A percentile compares a stretch with the other conserved stretches of the same genome.
These are phyloP conservation scores for Sycophila texana DNA, from an alignment of 2,888 invertebrate genomes.

Conservation along the genomic window DNA sequence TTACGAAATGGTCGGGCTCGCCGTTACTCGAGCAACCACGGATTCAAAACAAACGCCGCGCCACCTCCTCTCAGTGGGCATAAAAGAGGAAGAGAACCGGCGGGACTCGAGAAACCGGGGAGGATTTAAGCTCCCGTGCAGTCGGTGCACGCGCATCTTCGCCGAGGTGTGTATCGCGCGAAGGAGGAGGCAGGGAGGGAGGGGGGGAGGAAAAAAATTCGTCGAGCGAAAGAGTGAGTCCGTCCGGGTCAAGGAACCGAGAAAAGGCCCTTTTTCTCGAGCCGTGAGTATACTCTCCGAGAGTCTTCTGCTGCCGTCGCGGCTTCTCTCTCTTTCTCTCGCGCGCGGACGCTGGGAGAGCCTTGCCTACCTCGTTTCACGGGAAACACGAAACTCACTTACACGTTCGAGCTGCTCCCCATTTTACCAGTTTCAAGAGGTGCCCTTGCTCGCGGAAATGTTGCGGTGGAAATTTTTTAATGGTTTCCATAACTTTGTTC, in stretches of 20 bases:
- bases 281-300: background rate
- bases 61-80: background rate
- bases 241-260: constrained; percentile 49
- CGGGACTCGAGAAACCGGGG: too few relatives aligned
- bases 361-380: background rate
- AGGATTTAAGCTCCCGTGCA: too few relatives aligned
- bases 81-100: background rate
- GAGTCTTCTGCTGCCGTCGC: background rate
- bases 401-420: background rate
- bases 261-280: constrained; percentile 29
- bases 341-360: too few relatives aligned
- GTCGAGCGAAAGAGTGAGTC: background rate
- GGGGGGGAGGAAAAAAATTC: constrained; percentile 17
- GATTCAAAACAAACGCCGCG: constrained; percentile 51
- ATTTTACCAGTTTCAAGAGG: too few relatives aligned
- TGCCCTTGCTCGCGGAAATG: too few relatives aligned
- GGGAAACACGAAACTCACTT: constrained; percentile 7
- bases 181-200: background rate
- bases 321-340: constrained; percentile 1
- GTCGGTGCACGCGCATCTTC: too few relatives aligned
- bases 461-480: too few relatives aligned
- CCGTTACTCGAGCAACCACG: constrained; percentile 57
- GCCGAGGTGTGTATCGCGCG: background rate
- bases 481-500: too few relatives aligned
- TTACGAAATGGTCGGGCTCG: constrained; percentile 46